Evolutionary conservation across 2,888 invertebrate species (phyloP).

Genomic region (Drosophila suboccidentalis): DNA sequence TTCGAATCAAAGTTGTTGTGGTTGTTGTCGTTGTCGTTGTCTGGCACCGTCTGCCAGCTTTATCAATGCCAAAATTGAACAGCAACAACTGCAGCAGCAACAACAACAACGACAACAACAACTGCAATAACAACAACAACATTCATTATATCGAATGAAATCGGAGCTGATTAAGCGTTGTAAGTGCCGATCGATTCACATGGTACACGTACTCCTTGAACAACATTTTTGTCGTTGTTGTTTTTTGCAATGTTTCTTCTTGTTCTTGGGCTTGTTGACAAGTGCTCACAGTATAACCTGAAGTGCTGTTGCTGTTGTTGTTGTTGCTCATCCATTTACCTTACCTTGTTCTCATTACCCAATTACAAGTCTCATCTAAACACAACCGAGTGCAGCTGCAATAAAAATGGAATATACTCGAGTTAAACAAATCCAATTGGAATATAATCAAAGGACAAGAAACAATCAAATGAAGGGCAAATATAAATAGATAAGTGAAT

Average conservation of each 20-base stretch:
- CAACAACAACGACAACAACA: constrained; percentile 17
- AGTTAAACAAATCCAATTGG: neutral
- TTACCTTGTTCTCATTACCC: constrained; percentile 69
- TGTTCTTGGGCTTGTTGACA: constrained; percentile 52
- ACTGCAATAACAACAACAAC: constrained; percentile 31
- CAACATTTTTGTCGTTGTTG: constrained; percentile 1
- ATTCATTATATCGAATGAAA: constrained; percentile 48
- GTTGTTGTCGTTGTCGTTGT: constrained; percentile 25
- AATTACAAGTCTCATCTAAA: constrained; percentile 35
- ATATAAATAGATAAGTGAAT: neutral
- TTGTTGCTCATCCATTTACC: constrained; percentile 17
- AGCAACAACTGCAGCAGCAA: constrained; percentile 20
- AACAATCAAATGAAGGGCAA: too few species aligned
- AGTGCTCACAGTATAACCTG: constrained; percentile 49
- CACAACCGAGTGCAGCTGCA: neutral
- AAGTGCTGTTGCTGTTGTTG: constrained; percentile 47
- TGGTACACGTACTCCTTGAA: constrained; percentile 26
- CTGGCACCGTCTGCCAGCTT: constrained; percentile 55
- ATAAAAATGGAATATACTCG: neutral
- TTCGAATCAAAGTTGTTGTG: constrained; percentile 46
- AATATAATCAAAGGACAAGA: neutral
- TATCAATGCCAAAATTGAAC: constrained; percentile 74
- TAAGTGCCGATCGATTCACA: constrained; percentile 53
- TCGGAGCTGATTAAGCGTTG: constrained; percentile 57
- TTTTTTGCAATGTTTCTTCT: constrained; percentile 11